phyloP scores from a whole-genome alignment of 2,113 vertebrate species.

The Pterocles burchelli region DNA sequence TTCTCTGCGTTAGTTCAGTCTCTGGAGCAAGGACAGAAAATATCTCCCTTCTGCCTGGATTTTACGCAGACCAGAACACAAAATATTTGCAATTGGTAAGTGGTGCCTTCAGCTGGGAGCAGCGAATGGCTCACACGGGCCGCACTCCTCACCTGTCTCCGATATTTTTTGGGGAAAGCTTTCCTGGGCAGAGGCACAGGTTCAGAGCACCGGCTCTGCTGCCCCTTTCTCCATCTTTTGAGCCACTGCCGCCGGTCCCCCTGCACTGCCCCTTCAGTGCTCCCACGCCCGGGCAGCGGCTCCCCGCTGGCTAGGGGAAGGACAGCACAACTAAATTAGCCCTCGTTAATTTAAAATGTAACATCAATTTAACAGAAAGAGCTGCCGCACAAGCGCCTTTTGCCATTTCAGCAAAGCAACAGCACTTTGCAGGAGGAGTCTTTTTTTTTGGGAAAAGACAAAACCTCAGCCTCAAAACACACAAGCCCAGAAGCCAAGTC shows the following conservation, averaged over 20 bases:
- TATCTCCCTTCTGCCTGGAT: neutral
- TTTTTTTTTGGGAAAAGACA: neutral
- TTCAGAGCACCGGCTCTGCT: neutral
- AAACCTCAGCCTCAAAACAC: neutral
- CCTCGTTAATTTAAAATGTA: neutral
- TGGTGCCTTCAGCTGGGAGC: neutral
- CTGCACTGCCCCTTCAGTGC: neutral
- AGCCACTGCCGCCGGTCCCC: neutral
- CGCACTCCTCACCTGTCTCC: neutral
- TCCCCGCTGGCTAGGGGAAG: constrained; percentile 12
- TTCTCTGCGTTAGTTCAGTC: neutral
- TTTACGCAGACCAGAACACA: neutral
- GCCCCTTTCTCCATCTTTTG: neutral
- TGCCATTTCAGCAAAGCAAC: neutral
- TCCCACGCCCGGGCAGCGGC: constrained; percentile 28
- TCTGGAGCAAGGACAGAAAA: neutral
- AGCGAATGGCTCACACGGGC: neutral
- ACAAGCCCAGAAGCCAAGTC: neutral
- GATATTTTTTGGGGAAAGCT: neutral
- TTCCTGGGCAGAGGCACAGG: neutral
- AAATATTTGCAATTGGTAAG: neutral
- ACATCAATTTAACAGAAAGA: neutral
- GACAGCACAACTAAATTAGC: neutral
- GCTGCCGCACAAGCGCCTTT: neutral
- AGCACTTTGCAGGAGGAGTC: neutral